Base-by-base conservation (phyloP, 2,797 vertebrate species). In the Poeciliopsis infans region DNA sequence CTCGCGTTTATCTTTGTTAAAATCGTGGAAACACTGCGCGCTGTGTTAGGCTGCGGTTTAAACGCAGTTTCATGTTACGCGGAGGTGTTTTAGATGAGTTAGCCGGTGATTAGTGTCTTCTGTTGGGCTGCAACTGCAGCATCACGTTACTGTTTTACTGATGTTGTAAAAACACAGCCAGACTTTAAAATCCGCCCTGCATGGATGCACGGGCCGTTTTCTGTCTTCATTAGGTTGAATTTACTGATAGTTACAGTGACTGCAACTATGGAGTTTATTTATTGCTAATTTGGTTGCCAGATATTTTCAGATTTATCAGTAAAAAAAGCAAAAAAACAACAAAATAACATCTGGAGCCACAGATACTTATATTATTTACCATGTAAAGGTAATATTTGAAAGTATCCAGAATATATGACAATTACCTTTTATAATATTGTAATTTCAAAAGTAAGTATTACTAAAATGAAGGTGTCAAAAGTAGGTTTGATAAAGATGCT, bases 71-170 rank as follows among this genome's bases (percentile, higher is more conserved):
- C 1, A 0, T 20, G 70, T 36, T 47, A 33, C 0, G 2, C 6
- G 28, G 18, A 1, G 66, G 39, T 43, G 28, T 49, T 70, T 70
- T 28, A 28, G 45, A 13, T 7, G 25, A 3, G 55, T 78, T 68
- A 53, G 80, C 84, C 55, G 20, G 12, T 13, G 53, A 59, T 89
- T 85, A n/a, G 53, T 12, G 51, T 10, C 33, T 16, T 0, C 0
- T 49, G 3, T 13, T 18, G 6, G 51, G 28, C 10, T 79, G 36
- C 18, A 41, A 25, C 36, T 68, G 41, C 0, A 39, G 28, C 10
- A 7, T 15, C 2, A 0, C 12, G 11, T 55, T 20, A 2, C 33
- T n/a, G 0, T 15, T 39, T n/a, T 1, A 45, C n/a, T 31, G 16
- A 41, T 6, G 23, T 25, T 39, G 36, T 43, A 57, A 31, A 31